A percentile compares a stretch with the other conserved stretches of the same genome.
These are phyloP conservation scores for Felis catus DNA, from an alignment of 2,113 vertebrate species.

Conservation along the genomic window DNA sequence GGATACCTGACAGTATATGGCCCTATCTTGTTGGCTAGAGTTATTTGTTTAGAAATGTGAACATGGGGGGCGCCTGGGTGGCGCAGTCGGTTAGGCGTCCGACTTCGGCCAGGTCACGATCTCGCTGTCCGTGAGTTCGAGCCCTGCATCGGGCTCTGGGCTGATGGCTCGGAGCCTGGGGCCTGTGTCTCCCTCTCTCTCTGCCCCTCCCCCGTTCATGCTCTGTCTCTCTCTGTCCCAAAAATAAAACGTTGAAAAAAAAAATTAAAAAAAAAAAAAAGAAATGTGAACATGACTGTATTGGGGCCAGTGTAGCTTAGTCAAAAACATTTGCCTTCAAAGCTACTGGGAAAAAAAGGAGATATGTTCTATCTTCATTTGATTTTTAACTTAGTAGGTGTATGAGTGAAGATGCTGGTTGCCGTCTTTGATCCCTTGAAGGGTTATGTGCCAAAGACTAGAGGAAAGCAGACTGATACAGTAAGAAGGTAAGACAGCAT, in stretches of 20 bases:
- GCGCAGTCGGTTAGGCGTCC: too few relatives aligned
- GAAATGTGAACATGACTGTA: neutral
- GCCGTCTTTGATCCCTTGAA: neutral
- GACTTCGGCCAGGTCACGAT: too few relatives aligned
- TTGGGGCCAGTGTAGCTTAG: neutral
- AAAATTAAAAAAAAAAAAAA: too few relatives aligned
- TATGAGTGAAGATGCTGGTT: neutral
- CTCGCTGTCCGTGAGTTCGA: too few relatives aligned
- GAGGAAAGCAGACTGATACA: neutral
- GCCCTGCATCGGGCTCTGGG: too few relatives aligned
- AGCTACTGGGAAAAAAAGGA: neutral
- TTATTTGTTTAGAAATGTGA: neutral
- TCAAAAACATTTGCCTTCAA: neutral
- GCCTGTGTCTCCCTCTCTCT: too few relatives aligned
- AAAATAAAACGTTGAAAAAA: too few relatives aligned
- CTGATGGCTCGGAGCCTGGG: too few relatives aligned
- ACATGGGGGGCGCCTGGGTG: too few relatives aligned
- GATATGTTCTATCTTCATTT: neutral
- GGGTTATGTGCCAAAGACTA: neutral
- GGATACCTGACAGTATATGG: neutral
- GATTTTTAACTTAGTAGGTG: neutral
- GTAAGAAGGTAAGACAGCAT: neutral
- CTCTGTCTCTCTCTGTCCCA: too few relatives aligned
- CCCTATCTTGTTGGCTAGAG: neutral
- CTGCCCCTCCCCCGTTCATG: too few relatives aligned